Conservation (phyloP, 2,888 invertebrate species). For the Nezara viridula region DNA sequence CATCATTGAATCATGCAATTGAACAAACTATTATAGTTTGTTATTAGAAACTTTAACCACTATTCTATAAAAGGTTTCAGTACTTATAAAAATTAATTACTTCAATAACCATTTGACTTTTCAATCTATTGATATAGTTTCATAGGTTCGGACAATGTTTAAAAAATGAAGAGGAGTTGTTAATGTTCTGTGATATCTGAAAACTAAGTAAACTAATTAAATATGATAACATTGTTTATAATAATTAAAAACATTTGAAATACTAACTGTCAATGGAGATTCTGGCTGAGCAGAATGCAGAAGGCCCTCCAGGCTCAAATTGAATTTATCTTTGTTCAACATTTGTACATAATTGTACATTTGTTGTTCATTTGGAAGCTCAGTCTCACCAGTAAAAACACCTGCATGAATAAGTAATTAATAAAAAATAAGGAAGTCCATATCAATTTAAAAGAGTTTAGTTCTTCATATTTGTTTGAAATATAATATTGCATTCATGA, state of each 20-base stretch:
- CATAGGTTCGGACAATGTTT: background rate
- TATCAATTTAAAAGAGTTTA: background rate
- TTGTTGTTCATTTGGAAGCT: constrained; percentile 66
- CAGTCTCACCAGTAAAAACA: constrained; percentile 63
- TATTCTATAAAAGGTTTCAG: background rate
- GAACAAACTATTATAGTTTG: background rate
- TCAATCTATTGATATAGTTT: background rate
- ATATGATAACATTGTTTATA: background rate
- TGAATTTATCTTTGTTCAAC: constrained; percentile 64
- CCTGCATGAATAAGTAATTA: constrained; percentile 47
- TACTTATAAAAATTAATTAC: background rate
- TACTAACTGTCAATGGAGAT: constrained; percentile 46
- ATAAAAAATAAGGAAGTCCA: background rate
- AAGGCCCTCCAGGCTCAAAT: constrained; percentile 64
- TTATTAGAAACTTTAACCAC: background rate
- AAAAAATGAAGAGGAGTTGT: no score
- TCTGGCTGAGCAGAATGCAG: constrained; percentile 63
- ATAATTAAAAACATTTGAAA: background rate
- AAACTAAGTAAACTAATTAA: background rate
- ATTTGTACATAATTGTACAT: constrained; percentile 66
- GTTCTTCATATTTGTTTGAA: background rate
- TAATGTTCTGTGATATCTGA: background rate
- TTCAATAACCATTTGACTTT: background rate
- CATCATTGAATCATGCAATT: no score
- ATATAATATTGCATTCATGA: no score